Conservation (phyloP, 2,113 vertebrate genomes). For the Neodon shergylaensis region DNA sequence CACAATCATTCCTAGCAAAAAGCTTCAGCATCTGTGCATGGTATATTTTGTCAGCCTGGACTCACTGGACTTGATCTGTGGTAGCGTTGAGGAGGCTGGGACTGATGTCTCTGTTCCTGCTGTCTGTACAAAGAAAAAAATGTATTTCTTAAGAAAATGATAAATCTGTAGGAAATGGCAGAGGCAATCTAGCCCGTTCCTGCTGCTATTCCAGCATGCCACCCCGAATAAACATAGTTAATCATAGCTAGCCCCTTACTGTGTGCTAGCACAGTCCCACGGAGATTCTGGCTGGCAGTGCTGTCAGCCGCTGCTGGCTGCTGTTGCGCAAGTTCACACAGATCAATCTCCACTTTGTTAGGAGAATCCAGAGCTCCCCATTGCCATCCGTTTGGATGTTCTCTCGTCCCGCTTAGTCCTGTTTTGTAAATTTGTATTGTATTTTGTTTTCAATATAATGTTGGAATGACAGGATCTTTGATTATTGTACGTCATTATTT, state of each 20-base stretch:
- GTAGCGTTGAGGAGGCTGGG: background rate
- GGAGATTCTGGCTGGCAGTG: background rate
- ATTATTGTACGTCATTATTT: background rate
- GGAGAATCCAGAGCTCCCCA: background rate
- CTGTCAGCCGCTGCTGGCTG: background rate
- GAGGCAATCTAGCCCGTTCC: background rate
- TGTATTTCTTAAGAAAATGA: slow-evolving; percentile 43
- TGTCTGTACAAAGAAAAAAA: background rate
- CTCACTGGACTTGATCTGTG: background rate
- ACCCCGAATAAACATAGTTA: slow-evolving; percentile 30
- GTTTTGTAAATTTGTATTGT: background rate
- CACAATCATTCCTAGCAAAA: background rate
- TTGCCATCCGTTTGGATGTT: background rate
- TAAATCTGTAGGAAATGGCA: slow-evolving; percentile 6
- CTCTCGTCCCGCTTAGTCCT: background rate
- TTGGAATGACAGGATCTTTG: background rate
- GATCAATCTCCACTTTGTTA: slow-evolving; percentile 29
- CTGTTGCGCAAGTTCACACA: background rate
- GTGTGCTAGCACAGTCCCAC: background rate
- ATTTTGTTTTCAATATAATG: slow-evolving; percentile 29
- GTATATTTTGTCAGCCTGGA: background rate
- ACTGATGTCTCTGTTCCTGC: background rate
- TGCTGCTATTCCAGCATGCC: background rate
- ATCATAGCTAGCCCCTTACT: slow-evolving; percentile 20
- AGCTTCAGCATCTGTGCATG: background rate